Evolutionary conservation across 2,113 vertebrate species (phyloP), one percentile per base, ranked within the genome.

Genomic region (Indicator maculatus): DNA sequence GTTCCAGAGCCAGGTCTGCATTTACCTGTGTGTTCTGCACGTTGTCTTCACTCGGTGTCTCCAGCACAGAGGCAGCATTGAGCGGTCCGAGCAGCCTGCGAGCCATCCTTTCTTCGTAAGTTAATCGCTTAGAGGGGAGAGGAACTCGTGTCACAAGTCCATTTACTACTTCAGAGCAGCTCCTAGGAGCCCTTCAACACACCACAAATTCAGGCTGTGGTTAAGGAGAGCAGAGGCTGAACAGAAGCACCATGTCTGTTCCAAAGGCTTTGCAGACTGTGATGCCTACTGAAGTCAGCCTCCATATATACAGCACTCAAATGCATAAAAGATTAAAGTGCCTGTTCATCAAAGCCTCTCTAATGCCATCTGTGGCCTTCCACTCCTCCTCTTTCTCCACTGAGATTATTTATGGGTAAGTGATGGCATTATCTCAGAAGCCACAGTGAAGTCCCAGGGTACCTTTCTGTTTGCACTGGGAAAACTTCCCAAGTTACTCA

Each of bases 61-160:
- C 98, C 91, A 98, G 97, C 77, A 99, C 98, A n/a, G 98, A 97
- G 72, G 98, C 98, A 87, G 98, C 98, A 12, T 97, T 99, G 76
- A 97, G 98, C 85, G 98, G 98, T 94, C 99, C 99, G 16, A 99
- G 98, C 98, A 99, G 97, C 96, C 99, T 97, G 64, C 99, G 99
- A 91, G 99, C 99, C 99, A 99, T 99, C 66, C 98, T 98, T 82
- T 99, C 99, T 90, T 99, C 99, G 67, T 99, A 99, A 19, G 99
- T 99, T 89, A 99, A 83, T 86, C 99, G 97, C 99, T 99, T 93
- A 89, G 74, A 63, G 82, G 3, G 31, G 70, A 72, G 58, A 76
- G 83, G 8, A 92, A 26, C 30, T 60, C 75, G 45, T 11, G 70
- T 95, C 67, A 92, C 11, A 90, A 89, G 56, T 47, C 67, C 88